These are phyloP conservation scores for Cyclophora albipunctata DNA, from an alignment of 2,888 invertebrate species.

Conservation along the genomic window DNA sequence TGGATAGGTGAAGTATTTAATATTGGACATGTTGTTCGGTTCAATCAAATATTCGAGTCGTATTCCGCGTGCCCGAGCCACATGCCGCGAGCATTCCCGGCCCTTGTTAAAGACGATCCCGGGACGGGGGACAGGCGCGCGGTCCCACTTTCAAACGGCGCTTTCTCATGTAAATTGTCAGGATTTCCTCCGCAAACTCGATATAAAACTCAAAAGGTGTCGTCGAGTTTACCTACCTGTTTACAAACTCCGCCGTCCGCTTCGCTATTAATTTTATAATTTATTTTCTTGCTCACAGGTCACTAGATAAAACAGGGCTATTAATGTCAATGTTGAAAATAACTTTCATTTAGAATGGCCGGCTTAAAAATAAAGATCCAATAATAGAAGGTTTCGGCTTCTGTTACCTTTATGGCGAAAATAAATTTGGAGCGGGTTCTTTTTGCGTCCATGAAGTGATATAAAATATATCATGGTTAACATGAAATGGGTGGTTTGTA, in stretches of 20 bases:
- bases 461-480: constrained; percentile 32
- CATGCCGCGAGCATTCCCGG: constrained; percentile 59
- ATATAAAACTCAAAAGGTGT: constrained; percentile 54
- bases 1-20: constrained; percentile 32
- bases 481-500: constrained; percentile 46
- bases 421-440: constrained; percentile 15
- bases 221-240: constrained; percentile 29
- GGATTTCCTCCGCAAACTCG: constrained; percentile 58
- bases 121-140: constrained; percentile 34
- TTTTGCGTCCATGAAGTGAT: constrained; percentile 18
- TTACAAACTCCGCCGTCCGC: constrained; percentile 13
- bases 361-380: constrained; percentile 10
- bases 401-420: constrained; percentile 14
- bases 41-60: constrained; percentile 60
- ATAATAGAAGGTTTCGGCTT: constrained; percentile 10
- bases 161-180: constrained; percentile 66
- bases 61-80: constrained; percentile 49
- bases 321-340: too few species aligned
- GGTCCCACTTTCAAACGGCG: constrained; percentile 36
- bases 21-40: constrained; percentile 50
- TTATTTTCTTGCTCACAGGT: too few species aligned
- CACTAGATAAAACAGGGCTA: too few species aligned
- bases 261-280: constrained; percentile 7
- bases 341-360: too few species aligned
- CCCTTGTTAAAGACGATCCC: constrained; percentile 53